Conservation (phyloP, 1,140 invertebrate genomes). For the Brachionus plicatilis region DNA sequence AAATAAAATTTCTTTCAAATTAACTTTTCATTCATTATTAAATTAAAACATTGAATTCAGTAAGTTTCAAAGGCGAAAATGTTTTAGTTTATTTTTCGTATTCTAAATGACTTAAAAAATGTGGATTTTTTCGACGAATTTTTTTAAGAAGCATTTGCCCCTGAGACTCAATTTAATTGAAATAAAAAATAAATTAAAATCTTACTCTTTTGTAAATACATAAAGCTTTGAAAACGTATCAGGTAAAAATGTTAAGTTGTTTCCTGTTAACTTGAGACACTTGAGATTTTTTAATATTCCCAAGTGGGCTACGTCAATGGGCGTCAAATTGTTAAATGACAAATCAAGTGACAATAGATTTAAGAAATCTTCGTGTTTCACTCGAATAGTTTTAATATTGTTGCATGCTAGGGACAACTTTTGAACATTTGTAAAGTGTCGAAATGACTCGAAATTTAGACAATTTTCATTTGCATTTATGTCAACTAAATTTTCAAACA, state of each 20-base stretch:
- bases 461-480: conserved; percentile 54
- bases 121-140: no score
- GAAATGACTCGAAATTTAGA: conserved; percentile 52
- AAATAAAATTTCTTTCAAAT: no score
- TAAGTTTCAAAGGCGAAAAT: no score
- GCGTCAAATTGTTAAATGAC: conserved; percentile 54
- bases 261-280: conserved; percentile 52
- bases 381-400: conserved; percentile 40
- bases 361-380: conserved; percentile 34
- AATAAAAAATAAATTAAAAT: neutral
- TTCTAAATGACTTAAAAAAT: no score
- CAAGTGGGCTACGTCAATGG: conserved; percentile 49
- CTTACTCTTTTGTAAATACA: conserved; percentile 35
- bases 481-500: conserved; percentile 55
- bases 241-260: conserved; percentile 49
- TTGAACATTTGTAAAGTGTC: conserved; percentile 49
- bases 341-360: conserved; percentile 47
- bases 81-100: no score
- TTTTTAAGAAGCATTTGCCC: no score
- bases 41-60: no score
- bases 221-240: conserved; percentile 23
- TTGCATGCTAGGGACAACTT: conserved; percentile 52
- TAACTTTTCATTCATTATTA: no score
- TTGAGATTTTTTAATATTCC: conserved; percentile 48
- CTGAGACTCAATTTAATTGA: neutral